Conservation (phyloP, 2,888 invertebrate genomes). For the Schizaphis graminum region DNA sequence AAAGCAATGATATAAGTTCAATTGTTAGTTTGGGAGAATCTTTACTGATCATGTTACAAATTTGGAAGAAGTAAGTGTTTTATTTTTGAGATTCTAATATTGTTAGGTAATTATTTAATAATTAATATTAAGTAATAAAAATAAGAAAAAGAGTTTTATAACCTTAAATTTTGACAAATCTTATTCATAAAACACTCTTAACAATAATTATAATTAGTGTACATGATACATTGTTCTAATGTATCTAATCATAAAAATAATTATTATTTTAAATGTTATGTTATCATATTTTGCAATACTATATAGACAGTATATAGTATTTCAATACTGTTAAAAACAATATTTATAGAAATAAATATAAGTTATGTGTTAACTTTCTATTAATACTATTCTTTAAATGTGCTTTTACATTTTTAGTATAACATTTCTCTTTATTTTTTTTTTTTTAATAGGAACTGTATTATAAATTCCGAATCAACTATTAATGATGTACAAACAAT, state of each 20-base stretch:
- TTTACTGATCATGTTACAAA: constrained; percentile 60
- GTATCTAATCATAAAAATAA: not conserved
- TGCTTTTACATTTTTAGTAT: not conserved
- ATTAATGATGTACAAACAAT: constrained; percentile 36
- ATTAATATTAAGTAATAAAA: not conserved
- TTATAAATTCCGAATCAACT: not conserved
- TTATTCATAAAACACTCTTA: not conserved
- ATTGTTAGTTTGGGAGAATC: constrained; percentile 57
- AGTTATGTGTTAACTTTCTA: not conserved
- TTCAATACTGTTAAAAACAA: not conserved
- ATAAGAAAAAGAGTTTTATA: not conserved
- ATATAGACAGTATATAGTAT: not conserved
- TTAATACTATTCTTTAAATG: not conserved
- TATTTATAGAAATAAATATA: not conserved
- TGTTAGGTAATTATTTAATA: not conserved
- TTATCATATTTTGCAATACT: not conserved
- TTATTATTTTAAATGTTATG: not conserved
- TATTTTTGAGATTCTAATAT: not conserved
- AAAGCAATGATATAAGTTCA: constrained; percentile 53
- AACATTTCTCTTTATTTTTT: not conserved
- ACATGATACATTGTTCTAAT: not conserved
- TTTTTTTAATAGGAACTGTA: constrained; percentile 41
- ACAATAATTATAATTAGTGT: not conserved
- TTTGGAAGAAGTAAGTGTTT: constrained; percentile 55
- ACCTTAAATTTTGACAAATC: not conserved